Conservation (phyloP, 2,797 vertebrate genomes). For the Acanthis flammea region DNA sequence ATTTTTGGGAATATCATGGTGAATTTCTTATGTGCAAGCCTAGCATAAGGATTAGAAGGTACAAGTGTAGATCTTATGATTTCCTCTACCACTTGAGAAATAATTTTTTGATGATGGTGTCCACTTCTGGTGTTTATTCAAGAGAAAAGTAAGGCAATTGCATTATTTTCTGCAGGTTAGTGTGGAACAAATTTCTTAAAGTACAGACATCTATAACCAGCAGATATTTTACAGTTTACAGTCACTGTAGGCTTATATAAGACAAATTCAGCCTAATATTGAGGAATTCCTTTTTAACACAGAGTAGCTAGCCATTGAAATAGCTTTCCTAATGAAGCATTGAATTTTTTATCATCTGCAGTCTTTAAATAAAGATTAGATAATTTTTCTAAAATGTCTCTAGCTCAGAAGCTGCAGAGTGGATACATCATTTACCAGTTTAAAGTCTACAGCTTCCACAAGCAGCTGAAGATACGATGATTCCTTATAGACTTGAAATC, state of each 20-base stretch:
- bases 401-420: background rate
- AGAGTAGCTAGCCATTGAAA: background rate
- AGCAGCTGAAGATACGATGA: background rate
- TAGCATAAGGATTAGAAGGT: background rate
- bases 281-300: background rate
- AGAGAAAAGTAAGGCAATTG: background rate
- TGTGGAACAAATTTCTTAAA: background rate
- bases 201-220: background rate
- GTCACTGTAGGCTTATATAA: background rate
- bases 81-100: background rate
- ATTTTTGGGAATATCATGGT: background rate
- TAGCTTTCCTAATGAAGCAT: background rate
- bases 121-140: background rate
- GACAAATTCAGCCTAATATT: background rate
- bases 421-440: background rate
- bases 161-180: background rate
- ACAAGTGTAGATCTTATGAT: background rate
- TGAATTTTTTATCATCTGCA: background rate
- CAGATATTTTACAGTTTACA: background rate
- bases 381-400: background rate
- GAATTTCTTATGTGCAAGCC: background rate
- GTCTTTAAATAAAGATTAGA: background rate
- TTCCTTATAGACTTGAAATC: background rate
- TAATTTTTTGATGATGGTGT: background rate
- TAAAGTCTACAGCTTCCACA: background rate